Evolutionary conservation across 1,140 invertebrate species (phyloP).

Genomic region (Frieseomelitta varia): DNA sequence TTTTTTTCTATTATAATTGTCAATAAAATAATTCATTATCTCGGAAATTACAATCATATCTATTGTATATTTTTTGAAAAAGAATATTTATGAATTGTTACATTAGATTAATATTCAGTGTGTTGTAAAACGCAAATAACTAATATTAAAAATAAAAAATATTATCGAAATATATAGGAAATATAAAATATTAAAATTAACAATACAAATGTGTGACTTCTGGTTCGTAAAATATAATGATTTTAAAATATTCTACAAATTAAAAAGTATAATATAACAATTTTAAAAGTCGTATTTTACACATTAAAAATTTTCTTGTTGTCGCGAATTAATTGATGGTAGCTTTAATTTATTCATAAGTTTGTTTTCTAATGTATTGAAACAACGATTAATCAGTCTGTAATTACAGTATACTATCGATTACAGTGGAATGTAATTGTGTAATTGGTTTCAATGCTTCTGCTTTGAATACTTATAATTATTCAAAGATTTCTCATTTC

Average conservation of each 20-base stretch:
- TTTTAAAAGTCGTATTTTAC: too few relatives aligned
- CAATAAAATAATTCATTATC: neutral
- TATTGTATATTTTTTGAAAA: neutral
- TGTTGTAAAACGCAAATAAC: too few relatives aligned
- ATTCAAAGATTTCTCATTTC: neutral
- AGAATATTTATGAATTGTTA: neutral
- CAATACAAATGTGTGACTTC: too few relatives aligned
- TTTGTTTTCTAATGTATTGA: neutral
- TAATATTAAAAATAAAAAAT: too few relatives aligned
- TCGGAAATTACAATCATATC: neutral
- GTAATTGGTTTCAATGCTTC: slow-evolving; percentile 5
- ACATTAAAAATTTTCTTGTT: too few relatives aligned
- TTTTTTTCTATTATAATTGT: neutral
- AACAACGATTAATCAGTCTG: neutral
- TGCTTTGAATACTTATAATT: neutral
- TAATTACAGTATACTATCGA: neutral
- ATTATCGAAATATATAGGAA: neutral
- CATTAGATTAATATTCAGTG: too few relatives aligned
- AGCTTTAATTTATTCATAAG: neutral
- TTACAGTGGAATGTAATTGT: neutral
- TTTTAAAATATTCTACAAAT: too few relatives aligned
- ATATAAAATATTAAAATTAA: neutral
- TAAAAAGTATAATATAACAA: too few relatives aligned
- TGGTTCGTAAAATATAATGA: neutral
- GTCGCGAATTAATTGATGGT: neutral